Evolutionary conservation across 2,888 invertebrate genomes (phyloP).

Genomic region (Drosophila picticornis): DNA sequence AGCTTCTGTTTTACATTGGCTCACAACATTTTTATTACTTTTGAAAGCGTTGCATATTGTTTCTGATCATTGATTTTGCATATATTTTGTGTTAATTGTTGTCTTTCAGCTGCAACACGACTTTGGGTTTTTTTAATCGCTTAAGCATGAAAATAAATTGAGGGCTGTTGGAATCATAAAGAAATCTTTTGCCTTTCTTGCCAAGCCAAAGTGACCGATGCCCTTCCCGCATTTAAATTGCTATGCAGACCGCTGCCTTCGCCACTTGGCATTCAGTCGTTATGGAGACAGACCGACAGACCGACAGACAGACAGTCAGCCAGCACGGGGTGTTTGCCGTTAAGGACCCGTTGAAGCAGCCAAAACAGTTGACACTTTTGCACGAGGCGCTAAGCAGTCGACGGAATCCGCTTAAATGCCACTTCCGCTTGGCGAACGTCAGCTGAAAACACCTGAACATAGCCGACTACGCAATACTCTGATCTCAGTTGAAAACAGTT

Average conservation of each 20-base stretch:
- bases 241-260: constrained; percentile 23
- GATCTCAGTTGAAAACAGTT: neutral
- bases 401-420: constrained; percentile 75
- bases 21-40: neutral
- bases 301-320: neutral
- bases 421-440: constrained; percentile 58
- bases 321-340: constrained; percentile 1
- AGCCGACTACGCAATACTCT: constrained; percentile 2
- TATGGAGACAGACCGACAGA: constrained; percentile 1
- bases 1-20: too few species aligned
- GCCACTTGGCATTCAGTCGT: constrained; percentile 44
- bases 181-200: neutral
- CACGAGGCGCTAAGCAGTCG: constrained; percentile 45
- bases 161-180: neutral
- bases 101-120: neutral
- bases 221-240: constrained; percentile 2
- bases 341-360: constrained; percentile 25
- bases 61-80: neutral
- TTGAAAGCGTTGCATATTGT: neutral
- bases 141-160: neutral
- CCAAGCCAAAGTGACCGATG: constrained; percentile 17
- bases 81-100: neutral
- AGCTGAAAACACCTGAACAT: constrained; percentile 7
- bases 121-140: neutral
- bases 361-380: constrained; percentile 53